These are phyloP conservation scores for Incurvaria masculella DNA, from an alignment of 2,888 invertebrate species.

Conservation along the genomic window DNA sequence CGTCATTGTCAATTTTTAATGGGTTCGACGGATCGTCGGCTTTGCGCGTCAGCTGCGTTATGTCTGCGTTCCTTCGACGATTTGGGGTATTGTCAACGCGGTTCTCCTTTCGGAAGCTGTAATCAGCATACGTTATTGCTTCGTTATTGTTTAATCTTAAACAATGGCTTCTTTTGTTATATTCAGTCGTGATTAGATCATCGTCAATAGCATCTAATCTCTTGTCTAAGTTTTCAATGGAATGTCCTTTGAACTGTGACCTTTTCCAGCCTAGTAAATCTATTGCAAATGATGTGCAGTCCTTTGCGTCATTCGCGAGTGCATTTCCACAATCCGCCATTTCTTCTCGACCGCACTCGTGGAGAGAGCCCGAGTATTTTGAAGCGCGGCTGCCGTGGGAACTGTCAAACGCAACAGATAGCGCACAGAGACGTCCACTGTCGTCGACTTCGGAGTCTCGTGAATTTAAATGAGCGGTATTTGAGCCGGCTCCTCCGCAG, in stretches of 20 bases:
- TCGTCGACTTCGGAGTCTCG: not conserved
- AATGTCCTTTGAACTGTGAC: conserved; percentile 31
- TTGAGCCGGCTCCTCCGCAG: not conserved
- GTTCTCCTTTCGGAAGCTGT: not conserved
- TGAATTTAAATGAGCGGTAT: not conserved
- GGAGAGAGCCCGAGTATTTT: not conserved
- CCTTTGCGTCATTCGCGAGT: not conserved
- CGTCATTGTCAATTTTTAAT: not conserved
- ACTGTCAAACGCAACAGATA: not conserved
- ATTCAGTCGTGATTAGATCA: conserved; percentile 29
- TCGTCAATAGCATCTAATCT: conserved; percentile 31
- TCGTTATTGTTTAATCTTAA: too few relatives aligned
- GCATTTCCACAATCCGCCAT: not conserved
- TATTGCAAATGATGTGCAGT: too few relatives aligned
- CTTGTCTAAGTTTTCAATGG: conserved; percentile 37
- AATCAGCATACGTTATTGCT: too few relatives aligned
- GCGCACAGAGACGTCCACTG: not conserved
- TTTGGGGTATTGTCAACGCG: not conserved
- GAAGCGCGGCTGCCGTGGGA: not conserved
- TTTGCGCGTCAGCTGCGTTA: not conserved
- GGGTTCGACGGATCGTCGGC: not conserved
- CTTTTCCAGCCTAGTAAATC: too few relatives aligned
- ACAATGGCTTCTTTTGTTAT: conserved; percentile 29
- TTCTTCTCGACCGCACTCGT: not conserved
- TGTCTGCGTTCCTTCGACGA: not conserved